phyloP scores from a whole-genome alignment of 2,888 invertebrate genomes.

The Archips xylosteana region DNA sequence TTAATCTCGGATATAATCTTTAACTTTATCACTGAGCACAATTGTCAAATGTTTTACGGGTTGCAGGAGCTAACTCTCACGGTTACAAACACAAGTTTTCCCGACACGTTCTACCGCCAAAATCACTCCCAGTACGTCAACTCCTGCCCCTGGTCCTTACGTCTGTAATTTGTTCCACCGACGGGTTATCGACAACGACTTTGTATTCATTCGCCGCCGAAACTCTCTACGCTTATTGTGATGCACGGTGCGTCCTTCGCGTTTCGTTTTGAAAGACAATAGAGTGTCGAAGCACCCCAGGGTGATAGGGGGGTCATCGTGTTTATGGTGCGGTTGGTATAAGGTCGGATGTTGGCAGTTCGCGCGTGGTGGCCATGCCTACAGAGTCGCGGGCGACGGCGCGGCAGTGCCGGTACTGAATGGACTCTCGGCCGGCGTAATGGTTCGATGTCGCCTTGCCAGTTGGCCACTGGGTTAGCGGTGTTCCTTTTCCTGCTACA shows the following conservation, averaged over 20 bases:
- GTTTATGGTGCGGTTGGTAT: conserved; percentile 42
- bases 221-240: conserved; percentile 80
- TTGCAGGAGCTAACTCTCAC: conserved; percentile 9
- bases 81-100: conserved; percentile 54
- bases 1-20: conserved; percentile 47
- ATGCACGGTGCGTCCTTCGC: conserved; percentile 75
- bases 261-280: conserved; percentile 81
- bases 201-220: conserved; percentile 78
- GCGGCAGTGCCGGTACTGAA: conserved; percentile 76
- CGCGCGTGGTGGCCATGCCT: conserved; percentile 52
- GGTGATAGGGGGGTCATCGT: conserved; percentile 70
- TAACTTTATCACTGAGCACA: conserved; percentile 17
- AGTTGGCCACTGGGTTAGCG: conserved; percentile 85
- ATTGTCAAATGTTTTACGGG: conserved; percentile 11
- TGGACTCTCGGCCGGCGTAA: conserved; percentile 73
- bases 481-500: conserved; percentile 82
- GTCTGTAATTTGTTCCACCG: conserved; percentile 63
- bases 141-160: conserved; percentile 60
- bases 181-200: conserved; percentile 66
- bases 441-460: conserved; percentile 74
- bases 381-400: conserved; percentile 69
- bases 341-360: conserved; percentile 48
- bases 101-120: conserved; percentile 55
- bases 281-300: conserved; percentile 66
- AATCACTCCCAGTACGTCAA: conserved; percentile 20